Base-by-base conservation (phyloP, 2,797 vertebrate species). In the Paramormyrops hopkinsi region DNA sequence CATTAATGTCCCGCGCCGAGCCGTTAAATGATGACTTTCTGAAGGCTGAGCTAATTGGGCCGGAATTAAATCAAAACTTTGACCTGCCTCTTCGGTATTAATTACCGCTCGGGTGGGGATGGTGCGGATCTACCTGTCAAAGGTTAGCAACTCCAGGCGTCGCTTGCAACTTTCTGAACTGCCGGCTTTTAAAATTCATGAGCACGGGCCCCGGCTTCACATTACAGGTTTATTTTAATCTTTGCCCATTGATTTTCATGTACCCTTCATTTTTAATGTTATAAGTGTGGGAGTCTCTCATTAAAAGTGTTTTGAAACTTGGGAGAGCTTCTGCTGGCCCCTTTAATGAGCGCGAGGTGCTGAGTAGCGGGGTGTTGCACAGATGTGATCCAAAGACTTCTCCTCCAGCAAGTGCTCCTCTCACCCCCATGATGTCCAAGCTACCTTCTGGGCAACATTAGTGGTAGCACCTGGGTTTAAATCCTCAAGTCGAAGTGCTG, bases 381-480 rank as follows among this genome's bases (percentile, higher is more conserved):
- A 46, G 88, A 89, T 62, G 33, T 83, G 54, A 82, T 89, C 84
- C 82, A 89, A 89, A 89, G 88, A 12, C 53, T 33, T 85, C 88
- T 59, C 50, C 50, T 53, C 69, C 69, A 79, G 69, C 88, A 59
- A 59, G 73, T 12, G 50, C 19, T 17, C 44, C 48, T 9, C 82
- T 17, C 56, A 22, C 17, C 48, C 48, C 14, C 62, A 53, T 86
- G 88, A 82, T 89, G 82, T 88, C 91, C 46, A 51, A 86, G 76
- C 79, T 48, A 91, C 91, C 90, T 89, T 91, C 90, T 89, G 90
- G 90, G 90, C 90, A 90, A 92, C 92, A 93, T 91, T 89, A 93
- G 91, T 91, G 92, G 93, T 94, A 92, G 92, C 92, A 94, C 93
- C 91, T 92, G 90, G 89, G 92, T 94, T 69, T 94, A 91, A 93